These are phyloP conservation scores for Ranitomeya variabilis DNA, from an alignment of 2,113 vertebrate genomes.

Conservation along the genomic window DNA sequence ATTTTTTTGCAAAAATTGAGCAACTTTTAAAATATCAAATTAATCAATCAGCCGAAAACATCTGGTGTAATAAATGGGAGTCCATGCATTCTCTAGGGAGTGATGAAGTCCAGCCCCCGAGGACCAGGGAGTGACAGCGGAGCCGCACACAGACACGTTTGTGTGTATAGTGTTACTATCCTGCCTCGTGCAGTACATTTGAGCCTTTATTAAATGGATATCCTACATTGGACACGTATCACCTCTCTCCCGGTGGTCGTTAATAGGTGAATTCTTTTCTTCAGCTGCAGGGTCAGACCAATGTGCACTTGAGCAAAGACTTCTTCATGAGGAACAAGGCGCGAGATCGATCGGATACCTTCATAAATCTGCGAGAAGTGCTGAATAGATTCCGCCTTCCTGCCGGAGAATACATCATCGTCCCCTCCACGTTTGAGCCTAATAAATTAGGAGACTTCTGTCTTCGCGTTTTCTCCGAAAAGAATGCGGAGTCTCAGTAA, in stretches of 20 bases:
- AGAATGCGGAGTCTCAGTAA: slow-evolving; percentile 81
- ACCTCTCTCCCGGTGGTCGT: neutral
- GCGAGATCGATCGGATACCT: slow-evolving; percentile 85
- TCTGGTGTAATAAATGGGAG: no score
- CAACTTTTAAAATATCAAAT: no score
- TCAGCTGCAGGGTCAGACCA: slow-evolving; percentile 72
- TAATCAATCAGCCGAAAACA: no score
- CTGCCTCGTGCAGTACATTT: no score
- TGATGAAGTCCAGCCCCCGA: no score
- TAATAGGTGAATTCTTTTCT: neutral
- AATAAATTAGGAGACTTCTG: slow-evolving; percentile 90
- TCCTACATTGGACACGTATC: no score
- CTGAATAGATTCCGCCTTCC: slow-evolving; percentile 86
- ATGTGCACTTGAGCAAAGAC: slow-evolving; percentile 89
- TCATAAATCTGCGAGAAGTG: slow-evolving; percentile 91
- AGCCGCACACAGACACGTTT: no score
- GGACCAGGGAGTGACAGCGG: no score
- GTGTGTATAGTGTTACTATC: no score
- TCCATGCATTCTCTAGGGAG: no score
- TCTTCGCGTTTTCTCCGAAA: slow-evolving; percentile 90
- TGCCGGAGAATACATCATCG: slow-evolving; percentile 84
- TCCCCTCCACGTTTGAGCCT: slow-evolving; percentile 92
- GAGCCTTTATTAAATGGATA: no score
- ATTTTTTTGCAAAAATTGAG: no score
- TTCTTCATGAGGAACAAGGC: slow-evolving; percentile 89